These are phyloP conservation scores for Drosophila arawakana DNA, from an alignment of 1,140 invertebrate genomes.

Conservation along the genomic window DNA sequence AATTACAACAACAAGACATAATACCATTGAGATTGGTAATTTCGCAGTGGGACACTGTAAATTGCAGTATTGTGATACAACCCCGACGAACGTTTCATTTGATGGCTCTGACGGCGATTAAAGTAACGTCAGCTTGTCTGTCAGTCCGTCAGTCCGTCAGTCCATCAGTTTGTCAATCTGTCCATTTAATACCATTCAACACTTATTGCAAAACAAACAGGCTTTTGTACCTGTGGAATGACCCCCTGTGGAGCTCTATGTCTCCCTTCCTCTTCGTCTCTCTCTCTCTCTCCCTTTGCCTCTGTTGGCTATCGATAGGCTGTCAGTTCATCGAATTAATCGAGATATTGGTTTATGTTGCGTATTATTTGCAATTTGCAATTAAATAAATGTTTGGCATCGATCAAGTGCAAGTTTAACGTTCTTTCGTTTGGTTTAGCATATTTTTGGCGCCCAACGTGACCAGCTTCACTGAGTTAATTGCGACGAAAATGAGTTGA, in stretches of 20 bases:
- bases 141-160: slow-evolving; percentile 1
- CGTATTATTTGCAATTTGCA: slow-evolving; percentile 15
- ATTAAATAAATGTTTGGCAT: slow-evolving; percentile 20
- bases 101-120: slow-evolving; percentile 31
- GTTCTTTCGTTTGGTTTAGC: not conserved
- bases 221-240: not conserved
- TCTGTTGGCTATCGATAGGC: slow-evolving; percentile 15
- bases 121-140: slow-evolving; percentile 14
- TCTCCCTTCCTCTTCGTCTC: not conserved
- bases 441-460: slow-evolving; percentile 15
- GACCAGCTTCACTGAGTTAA: not conserved
- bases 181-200: slow-evolving; percentile 9
- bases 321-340: slow-evolving; percentile 27
- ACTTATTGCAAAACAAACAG: slow-evolving; percentile 21
- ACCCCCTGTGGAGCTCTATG: not conserved
- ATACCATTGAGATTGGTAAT: slow-evolving; percentile 21
- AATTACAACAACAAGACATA: slow-evolving; percentile 9
- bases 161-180: slow-evolving; percentile 14
- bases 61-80: slow-evolving; percentile 22
- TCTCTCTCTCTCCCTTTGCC: no score
- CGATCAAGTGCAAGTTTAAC: not conserved
- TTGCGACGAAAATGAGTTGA: not conserved
- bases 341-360: slow-evolving; percentile 29
- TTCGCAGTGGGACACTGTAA: slow-evolving; percentile 2
- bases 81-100: slow-evolving; percentile 13